Evolutionary conservation across 2,888 invertebrate genomes (phyloP).

Genomic region (Agriopis aurantiaria): DNA sequence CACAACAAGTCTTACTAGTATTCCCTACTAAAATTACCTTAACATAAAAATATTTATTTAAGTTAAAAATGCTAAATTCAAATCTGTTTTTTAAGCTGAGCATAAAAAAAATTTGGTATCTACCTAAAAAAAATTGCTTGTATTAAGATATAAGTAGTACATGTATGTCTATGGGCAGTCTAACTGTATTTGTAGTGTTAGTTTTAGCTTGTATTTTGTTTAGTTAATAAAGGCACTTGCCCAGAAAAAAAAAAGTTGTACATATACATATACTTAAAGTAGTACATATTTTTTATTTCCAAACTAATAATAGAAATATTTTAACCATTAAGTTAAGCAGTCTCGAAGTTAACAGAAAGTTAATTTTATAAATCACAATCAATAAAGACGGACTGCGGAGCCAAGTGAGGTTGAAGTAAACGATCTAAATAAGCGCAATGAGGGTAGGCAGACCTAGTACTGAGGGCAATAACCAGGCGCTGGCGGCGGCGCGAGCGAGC

Average conservation of each 20-base stretch:
- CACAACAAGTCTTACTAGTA: background rate
- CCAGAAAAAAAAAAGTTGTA: no score
- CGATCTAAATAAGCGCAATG: constrained; percentile 59
- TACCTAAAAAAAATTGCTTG: background rate
- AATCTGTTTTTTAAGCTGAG: background rate
- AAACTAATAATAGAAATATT: background rate
- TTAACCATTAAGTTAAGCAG: background rate
- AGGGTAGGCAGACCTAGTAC: constrained; percentile 61
- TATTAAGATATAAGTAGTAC: background rate
- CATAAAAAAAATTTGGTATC: no score
- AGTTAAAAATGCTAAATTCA: background rate
- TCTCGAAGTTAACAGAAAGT: constrained; percentile 12
- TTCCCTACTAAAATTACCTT: no score
- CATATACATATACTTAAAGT: no score
- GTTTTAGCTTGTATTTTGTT: no score
- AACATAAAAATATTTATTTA: no score
- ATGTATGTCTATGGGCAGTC: no score
- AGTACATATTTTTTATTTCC: background rate
- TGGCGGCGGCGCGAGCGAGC: constrained; percentile 51
- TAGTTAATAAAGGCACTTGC: no score
- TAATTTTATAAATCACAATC: constrained; percentile 28
- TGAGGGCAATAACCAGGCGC: constrained; percentile 68
- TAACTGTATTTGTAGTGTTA: no score
- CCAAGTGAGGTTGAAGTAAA: constrained; percentile 42
- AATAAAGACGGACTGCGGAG: constrained; percentile 40